These are phyloP conservation scores for Piscicola geometra DNA, from an alignment of 2,888 invertebrate genomes.

Conservation along the genomic window DNA sequence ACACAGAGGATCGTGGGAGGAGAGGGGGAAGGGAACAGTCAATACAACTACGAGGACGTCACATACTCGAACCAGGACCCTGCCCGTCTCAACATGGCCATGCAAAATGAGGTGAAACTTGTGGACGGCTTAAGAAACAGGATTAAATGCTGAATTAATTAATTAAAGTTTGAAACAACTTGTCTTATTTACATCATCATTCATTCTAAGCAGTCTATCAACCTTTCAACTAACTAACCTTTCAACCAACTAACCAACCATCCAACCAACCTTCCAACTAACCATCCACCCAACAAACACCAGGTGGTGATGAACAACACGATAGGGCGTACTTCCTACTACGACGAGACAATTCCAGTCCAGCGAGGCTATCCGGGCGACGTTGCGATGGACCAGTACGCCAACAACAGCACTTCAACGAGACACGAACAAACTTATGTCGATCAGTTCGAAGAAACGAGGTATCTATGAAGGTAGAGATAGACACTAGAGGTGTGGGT, in stretches of 20 bases:
- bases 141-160: not conserved
- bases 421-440: not conserved
- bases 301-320: conserved; percentile 7
- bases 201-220: too few relatives aligned
- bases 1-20: conserved; percentile 3
- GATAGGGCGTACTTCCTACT: not conserved
- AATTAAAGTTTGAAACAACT: not conserved
- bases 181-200: not conserved
- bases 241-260: too few relatives aligned
- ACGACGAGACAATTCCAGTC: not conserved
- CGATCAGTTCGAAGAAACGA: conserved; percentile 27
- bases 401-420: not conserved
- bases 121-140: too few relatives aligned
- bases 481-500: too few relatives aligned
- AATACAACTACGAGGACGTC: conserved; percentile 4
- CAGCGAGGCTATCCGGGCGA: not conserved
- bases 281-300: not conserved
- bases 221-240: too few relatives aligned
- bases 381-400: too few relatives aligned
- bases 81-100: conserved; percentile 13
- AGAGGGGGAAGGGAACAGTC: not conserved
- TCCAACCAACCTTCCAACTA: too few relatives aligned
- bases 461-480: conserved; percentile 27
- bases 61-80: not conserved
- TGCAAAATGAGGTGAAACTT: conserved; percentile 19